Percentiles rank a stretch among this genome's conserved stretches.
Conservation (phyloP, 2,888 invertebrate genomes). For the Mesorhabditis belari region DNA sequence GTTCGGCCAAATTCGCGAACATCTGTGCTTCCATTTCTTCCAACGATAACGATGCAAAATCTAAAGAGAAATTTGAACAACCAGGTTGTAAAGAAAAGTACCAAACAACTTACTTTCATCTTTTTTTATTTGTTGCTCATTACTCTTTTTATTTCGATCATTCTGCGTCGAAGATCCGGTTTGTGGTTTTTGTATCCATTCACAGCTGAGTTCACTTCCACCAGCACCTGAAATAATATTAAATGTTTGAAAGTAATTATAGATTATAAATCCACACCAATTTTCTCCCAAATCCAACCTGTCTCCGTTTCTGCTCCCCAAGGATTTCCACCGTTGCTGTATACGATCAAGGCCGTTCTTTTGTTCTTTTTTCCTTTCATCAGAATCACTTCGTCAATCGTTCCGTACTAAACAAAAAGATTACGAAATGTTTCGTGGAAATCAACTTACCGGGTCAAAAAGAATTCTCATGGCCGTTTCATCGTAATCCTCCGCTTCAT, state of each 20-base stretch:
- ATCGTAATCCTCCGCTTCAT: neutral
- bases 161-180: too few relatives aligned
- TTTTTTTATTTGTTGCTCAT: too few relatives aligned
- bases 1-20: too few relatives aligned
- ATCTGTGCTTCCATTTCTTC: neutral
- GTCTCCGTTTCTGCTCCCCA: slow-evolving; percentile 23
- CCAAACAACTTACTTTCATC: too few relatives aligned
- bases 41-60: neutral
- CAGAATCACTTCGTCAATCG: slow-evolving; percentile 8
- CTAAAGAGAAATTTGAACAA: neutral
- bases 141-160: too few relatives aligned
- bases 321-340: slow-evolving; percentile 10
- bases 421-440: neutral
- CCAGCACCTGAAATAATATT: neutral
- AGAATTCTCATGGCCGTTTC: neutral
- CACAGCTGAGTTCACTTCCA: neutral
- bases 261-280: neutral
- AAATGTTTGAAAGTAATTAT: too few relatives aligned
- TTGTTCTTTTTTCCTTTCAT: slow-evolving; percentile 8
- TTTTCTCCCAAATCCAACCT: slow-evolving; percentile 3
- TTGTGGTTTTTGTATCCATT: neutral
- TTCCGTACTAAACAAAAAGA: slow-evolving; percentile 9
- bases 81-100: neutral
- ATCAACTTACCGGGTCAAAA: neutral
- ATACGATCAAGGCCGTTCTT: slow-evolving; percentile 12